A percentile compares a stretch with the other conserved stretches of the same genome.
Evolutionary conservation across 2,113 vertebrate species (phyloP).

Genomic region (Neodontobutis hainanensis): DNA sequence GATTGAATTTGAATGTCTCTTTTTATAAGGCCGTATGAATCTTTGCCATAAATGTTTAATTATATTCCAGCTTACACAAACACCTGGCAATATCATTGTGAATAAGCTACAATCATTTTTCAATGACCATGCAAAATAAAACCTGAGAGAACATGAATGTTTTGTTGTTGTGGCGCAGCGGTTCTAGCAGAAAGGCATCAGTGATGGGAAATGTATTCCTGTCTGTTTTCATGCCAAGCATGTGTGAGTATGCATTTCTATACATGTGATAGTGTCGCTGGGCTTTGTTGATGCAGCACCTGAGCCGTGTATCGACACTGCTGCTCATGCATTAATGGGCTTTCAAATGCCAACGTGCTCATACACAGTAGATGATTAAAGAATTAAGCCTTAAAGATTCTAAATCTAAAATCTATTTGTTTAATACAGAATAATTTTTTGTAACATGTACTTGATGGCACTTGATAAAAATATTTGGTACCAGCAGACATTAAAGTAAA

Average conservation of each 20-base stretch:
- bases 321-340: slow-evolving; percentile 41
- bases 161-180: not conserved
- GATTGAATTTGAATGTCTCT: no score
- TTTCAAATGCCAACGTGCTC: slow-evolving; percentile 32
- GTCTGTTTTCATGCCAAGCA: slow-evolving; percentile 3
- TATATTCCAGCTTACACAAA: no score
- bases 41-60: no score
- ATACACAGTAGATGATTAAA: slow-evolving; percentile 3
- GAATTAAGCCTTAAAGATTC: no score
- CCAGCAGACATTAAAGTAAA: no score
- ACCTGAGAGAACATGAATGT: not conserved
- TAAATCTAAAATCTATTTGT: no score
- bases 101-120: no score
- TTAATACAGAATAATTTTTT: no score
- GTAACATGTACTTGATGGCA: no score
- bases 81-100: no score
- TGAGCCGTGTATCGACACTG: slow-evolving; percentile 21
- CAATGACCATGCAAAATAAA: not conserved
- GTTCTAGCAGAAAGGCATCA: not conserved
- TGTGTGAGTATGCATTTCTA: slow-evolving; percentile 10
- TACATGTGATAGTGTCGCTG: slow-evolving; percentile 6
- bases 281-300: slow-evolving; percentile 22
- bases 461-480: no score
- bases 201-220: slow-evolving; percentile 13
- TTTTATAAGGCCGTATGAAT: no score